Evolutionary conservation across 2,797 vertebrate genomes (phyloP).

Genomic region (Denticeps clupeoides): DNA sequence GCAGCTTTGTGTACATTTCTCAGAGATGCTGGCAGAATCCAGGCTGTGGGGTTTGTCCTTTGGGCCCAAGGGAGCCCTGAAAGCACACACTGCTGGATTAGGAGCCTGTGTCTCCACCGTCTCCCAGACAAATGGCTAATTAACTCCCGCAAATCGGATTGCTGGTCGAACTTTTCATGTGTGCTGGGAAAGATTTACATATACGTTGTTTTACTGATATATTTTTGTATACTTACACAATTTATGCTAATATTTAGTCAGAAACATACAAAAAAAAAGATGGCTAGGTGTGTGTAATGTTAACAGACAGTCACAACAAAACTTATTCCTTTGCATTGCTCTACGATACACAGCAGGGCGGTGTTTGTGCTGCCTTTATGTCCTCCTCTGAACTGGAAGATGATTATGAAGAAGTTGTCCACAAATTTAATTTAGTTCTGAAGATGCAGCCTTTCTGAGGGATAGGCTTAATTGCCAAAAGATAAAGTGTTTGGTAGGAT

Average conservation of each 20-base stretch:
- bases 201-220: too few relatives aligned
- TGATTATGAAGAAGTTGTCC: conserved; percentile 3
- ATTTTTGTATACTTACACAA: too few relatives aligned
- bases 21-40: conserved; percentile 36
- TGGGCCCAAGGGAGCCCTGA: conserved; percentile 32
- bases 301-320: neutral
- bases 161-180: conserved; percentile 5
- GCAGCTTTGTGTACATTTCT: conserved; percentile 57
- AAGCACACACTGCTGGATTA: conserved; percentile 46
- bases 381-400: neutral
- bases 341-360: neutral
- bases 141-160: conserved; percentile 35
- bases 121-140: conserved; percentile 49
- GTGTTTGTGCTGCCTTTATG: neutral
- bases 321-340: neutral
- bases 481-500: conserved; percentile 9
- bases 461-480: neutral
- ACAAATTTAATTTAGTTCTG: conserved; percentile 5
- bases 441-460: neutral
- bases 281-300: neutral
- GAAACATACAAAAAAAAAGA: too few relatives aligned
- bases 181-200: too few relatives aligned
- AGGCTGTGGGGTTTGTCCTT: conserved; percentile 30
- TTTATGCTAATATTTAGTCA: too few relatives aligned
- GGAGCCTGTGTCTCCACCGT: conserved; percentile 31